Evolutionary conservation across 2,113 vertebrate species (phyloP).

Genomic region (Prochilodus magdalenae): DNA sequence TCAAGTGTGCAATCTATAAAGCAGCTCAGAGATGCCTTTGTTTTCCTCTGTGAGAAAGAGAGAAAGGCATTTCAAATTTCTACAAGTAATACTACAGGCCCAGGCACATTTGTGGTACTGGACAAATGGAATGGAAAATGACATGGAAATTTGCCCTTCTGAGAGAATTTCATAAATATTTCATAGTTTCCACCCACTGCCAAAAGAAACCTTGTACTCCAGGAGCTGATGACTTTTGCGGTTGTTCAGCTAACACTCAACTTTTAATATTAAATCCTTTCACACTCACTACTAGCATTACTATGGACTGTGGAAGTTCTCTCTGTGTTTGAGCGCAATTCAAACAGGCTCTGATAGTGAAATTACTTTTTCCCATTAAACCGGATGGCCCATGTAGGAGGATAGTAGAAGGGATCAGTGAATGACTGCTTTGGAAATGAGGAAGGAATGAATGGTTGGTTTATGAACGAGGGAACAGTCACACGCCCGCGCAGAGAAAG

Average conservation of each 20-base stretch:
- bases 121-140: constrained; percentile 30
- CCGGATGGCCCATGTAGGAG: constrained; percentile 22
- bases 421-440: constrained; percentile 50
- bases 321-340: background rate
- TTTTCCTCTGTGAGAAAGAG: constrained; percentile 14
- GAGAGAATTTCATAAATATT: constrained; percentile 41
- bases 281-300: background rate
- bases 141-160: constrained; percentile 42
- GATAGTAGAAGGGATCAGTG: constrained; percentile 31
- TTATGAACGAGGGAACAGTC: constrained; percentile 62
- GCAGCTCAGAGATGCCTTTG: constrained; percentile 23
- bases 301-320: background rate
- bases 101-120: constrained; percentile 1
- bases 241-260: background rate
- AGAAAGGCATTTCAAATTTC: constrained; percentile 14
- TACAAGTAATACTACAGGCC: constrained; percentile 18
- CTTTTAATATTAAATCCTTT: background rate
- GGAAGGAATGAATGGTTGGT: constrained; percentile 51
- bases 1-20: constrained; percentile 4
- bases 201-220: background rate
- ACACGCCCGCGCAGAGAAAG: constrained; percentile 73
- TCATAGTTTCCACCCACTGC: background rate
- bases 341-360: background rate
- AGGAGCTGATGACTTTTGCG: background rate
- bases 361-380: constrained; percentile 16